A percentile compares a stretch with the other conserved stretches of the same genome.
Conservation (phyloP, 2,888 invertebrate genomes). For the Ceraclea dissimilis region DNA sequence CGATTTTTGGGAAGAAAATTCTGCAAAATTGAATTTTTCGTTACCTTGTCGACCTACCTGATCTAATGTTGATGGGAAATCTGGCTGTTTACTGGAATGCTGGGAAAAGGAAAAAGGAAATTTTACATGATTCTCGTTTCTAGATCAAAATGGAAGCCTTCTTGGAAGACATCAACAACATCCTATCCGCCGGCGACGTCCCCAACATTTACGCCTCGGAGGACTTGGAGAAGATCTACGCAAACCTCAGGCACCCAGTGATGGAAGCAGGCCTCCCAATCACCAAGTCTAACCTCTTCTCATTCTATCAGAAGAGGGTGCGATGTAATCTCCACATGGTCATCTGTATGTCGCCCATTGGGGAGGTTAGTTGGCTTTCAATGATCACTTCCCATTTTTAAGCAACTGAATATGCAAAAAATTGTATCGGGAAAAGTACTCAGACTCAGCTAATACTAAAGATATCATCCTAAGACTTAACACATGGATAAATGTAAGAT, state of each 20-base stretch:
- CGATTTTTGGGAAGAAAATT: too few species aligned
- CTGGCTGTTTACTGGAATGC: too few species aligned
- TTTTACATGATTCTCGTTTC: background rate
- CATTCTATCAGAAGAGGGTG: slow-evolving; percentile 70
- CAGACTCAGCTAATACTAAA: too few species aligned
- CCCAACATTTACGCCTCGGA: slow-evolving; percentile 82
- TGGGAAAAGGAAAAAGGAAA: too few species aligned
- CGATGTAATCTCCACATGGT: slow-evolving; percentile 75
- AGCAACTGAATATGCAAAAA: too few species aligned
- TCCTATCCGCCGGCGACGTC: slow-evolving; percentile 89
- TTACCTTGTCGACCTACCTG: too few species aligned
- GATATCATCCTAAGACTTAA: too few species aligned
- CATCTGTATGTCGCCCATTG: slow-evolving; percentile 80
- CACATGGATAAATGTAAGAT: too few species aligned
- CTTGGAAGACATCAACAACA: slow-evolving; percentile 86
- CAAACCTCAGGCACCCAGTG: slow-evolving; percentile 69
- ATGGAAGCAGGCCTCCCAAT: slow-evolving; percentile 74
- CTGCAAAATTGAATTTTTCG: too few species aligned
- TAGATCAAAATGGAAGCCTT: slow-evolving; percentile 89
- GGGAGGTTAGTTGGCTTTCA: slow-evolving; percentile 56
- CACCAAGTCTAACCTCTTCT: slow-evolving; percentile 69
- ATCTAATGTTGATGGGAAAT: too few species aligned
- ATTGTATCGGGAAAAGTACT: too few species aligned
- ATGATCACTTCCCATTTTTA: background rate
- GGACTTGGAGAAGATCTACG: slow-evolving; percentile 69